phyloP scores from a whole-genome alignment of 2,888 invertebrate species.

The Leuctra nigra region DNA sequence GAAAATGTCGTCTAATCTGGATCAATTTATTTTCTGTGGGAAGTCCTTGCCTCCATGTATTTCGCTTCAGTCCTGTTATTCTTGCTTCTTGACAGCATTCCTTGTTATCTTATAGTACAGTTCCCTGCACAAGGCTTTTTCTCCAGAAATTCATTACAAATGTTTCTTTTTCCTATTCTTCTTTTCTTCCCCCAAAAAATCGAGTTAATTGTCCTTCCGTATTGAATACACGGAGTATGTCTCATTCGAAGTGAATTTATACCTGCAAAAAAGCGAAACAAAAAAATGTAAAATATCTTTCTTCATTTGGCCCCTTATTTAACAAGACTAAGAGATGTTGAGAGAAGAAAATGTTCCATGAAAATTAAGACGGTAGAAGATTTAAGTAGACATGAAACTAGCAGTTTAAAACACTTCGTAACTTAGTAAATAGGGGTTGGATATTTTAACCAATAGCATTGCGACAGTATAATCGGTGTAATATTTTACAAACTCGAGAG shows the following conservation, averaged over 20 bases:
- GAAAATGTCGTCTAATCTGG: constrained; percentile 26
- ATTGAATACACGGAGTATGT: too few species aligned
- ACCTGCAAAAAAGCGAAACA: too few species aligned
- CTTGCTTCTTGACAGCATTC: neutral
- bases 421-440: constrained; percentile 12
- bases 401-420: constrained; percentile 4
- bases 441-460: constrained; percentile 8
- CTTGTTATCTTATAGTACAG: constrained; percentile 12
- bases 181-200: too few species aligned
- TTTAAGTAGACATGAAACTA: constrained; percentile 6
- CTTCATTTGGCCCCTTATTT: neutral
- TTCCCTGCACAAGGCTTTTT: too few species aligned
- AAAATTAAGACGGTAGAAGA: constrained; percentile 4
- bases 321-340: neutral
- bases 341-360: constrained; percentile 4
- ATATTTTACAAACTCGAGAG: neutral
- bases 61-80: neutral
- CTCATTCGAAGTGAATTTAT: too few species aligned
- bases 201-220: too few species aligned
- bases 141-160: too few species aligned
- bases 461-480: constrained; percentile 8
- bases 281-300: too few species aligned
- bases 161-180: too few species aligned
- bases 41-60: neutral
- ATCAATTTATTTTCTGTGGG: constrained; percentile 22